Base-by-base conservation (phyloP, 2,797 vertebrate genomes). In the Rhincodon typus region DNA sequence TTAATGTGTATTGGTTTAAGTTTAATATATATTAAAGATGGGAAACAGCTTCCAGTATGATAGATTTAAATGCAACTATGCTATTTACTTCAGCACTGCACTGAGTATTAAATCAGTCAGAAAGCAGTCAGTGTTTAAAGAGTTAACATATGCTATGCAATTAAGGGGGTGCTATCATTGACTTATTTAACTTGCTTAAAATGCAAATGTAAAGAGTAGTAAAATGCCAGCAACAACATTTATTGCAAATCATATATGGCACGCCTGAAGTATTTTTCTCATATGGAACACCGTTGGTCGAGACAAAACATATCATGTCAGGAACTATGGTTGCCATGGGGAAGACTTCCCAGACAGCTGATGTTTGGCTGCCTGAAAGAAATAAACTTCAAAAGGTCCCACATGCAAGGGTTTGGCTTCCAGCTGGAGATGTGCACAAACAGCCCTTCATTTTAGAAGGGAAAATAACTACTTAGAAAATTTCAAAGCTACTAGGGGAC, bases 321-420 rank as follows among this genome's bases (percentile, higher is more conserved):
- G 46, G 82, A 96, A 82, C 96, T 96, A 96, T 96, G 91, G 96
- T 13, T 96, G 96, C 96, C 88, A 96, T 0, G 12, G 95, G 96
- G 96, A 96, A 96, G 94, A 53, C 95, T 97, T 97, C 96, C 67
- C 96, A 96, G 96, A 96, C 87, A 96, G 66, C 95, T 94, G 95
- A 96, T 67, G 96, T 96, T 96, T 96, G 96, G 95, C 96, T 96
- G 96, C 95, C 96, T 96, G 96, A 57, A 50, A 88, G 0, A 12
- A 96, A 96, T 97, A 87, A 0, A 97, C 96, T 97, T 97, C 96
- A 97, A 97, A 67, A 97, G 96, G 46, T 72, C 42, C 96, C 95
- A 96, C 96, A 96, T 34, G 62, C 96, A 95, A 96, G 94, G 15
- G 62, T 93, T 96, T 96, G 96, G 94, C 96, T 95, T 96, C 96